phyloP scores from a whole-genome alignment of 2,888 invertebrate genomes.

The Pseudococcus longispinus region DNA sequence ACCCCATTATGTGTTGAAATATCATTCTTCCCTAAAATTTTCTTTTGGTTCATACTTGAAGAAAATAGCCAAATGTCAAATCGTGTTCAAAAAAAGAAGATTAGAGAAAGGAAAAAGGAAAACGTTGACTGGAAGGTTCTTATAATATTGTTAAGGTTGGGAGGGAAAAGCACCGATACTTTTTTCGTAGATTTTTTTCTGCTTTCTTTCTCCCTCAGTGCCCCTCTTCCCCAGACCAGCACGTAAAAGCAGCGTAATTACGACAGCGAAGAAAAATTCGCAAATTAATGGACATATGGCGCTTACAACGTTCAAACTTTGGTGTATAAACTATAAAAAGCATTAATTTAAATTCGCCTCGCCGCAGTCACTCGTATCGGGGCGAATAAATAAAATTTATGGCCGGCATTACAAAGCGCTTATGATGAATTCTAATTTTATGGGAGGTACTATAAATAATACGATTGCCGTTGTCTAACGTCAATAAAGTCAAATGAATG shows the following conservation, averaged over 20 bases:
- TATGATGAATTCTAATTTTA: constrained; percentile 44
- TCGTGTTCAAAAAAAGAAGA: too few relatives aligned
- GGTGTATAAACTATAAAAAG: neutral
- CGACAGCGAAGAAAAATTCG: constrained; percentile 10
- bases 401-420: constrained; percentile 25
- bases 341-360: constrained; percentile 36
- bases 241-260: neutral
- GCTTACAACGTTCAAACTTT: neutral
- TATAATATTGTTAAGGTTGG: too few relatives aligned
- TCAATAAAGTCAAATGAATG: constrained; percentile 42
- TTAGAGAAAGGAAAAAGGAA: too few relatives aligned
- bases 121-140: too few relatives aligned
- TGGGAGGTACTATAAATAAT: constrained; percentile 41
- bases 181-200: too few relatives aligned
- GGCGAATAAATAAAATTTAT: constrained; percentile 42
- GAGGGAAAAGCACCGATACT: too few relatives aligned
- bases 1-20: too few relatives aligned
- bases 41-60: too few relatives aligned
- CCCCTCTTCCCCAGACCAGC: neutral
- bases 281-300: constrained; percentile 24
- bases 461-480: constrained; percentile 40
- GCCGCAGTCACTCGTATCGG: neutral
- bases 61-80: too few relatives aligned
- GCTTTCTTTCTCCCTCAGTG: neutral
- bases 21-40: too few relatives aligned